Evolutionary conservation across 2,888 invertebrate genomes (phyloP).

Genomic region (Cactoblastis cactorum): DNA sequence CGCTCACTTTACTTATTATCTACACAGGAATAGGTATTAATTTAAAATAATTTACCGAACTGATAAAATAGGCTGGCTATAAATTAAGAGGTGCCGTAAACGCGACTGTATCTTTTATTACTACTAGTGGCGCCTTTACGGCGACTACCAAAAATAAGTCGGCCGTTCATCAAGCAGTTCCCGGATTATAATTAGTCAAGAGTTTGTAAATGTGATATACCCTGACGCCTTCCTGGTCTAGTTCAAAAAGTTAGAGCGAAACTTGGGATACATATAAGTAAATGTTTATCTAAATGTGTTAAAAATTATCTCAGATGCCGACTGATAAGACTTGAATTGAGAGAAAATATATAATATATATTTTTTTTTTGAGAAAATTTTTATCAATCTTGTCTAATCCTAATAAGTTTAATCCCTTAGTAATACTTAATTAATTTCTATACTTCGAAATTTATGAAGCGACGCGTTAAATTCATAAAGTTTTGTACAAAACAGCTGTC

Average conservation of each 20-base stretch:
- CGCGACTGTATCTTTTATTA: constrained; percentile 44
- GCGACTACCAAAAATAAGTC: constrained; percentile 63
- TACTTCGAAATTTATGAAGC: constrained; percentile 22
- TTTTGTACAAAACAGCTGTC: constrained; percentile 12
- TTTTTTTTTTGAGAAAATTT: too few relatives aligned
- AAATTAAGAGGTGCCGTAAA: constrained; percentile 54
- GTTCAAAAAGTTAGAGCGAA: not conserved
- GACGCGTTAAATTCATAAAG: constrained; percentile 9
- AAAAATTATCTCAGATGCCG: too few relatives aligned
- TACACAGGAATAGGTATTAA: constrained; percentile 20
- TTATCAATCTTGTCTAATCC: too few relatives aligned
- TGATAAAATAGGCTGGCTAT: constrained; percentile 57
- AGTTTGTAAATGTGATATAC: constrained; percentile 36
- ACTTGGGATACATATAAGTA: too few relatives aligned
- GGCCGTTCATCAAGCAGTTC: constrained; percentile 53
- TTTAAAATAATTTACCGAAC: constrained; percentile 41
- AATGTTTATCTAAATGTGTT: too few relatives aligned
- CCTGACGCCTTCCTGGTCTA: not conserved
- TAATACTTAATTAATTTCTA: too few relatives aligned
- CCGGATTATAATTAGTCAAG: constrained; percentile 63
- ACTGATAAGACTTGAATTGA: too few relatives aligned
- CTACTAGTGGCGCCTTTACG: constrained; percentile 49
- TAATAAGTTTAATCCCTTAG: too few relatives aligned
- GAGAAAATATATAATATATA: too few relatives aligned
- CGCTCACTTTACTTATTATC: constrained; percentile 9